Percentiles rank a stretch among this genome's conserved stretches.
phyloP scores from a whole-genome alignment of 2,888 invertebrate species.

The Acleris emargana region DNA sequence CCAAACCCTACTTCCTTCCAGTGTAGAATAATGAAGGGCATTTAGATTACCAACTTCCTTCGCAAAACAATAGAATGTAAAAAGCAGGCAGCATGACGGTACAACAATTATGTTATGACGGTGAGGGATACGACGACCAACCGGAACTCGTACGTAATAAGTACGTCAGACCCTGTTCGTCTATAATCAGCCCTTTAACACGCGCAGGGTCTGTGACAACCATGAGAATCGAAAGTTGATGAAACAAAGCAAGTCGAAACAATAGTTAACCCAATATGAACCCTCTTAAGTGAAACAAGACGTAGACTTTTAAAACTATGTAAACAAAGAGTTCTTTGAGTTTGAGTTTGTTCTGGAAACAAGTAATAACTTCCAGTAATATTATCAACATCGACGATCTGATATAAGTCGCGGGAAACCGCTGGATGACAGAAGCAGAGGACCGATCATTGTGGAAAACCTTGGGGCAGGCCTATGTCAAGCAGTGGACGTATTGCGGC shows the following conservation, averaged over 20 bases:
- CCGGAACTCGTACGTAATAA: conserved; percentile 19
- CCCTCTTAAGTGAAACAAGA: too few species aligned
- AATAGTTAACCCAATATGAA: conserved; percentile 11
- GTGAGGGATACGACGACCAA: conserved; percentile 44
- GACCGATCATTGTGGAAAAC: too few species aligned
- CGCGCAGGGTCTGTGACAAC: conserved; percentile 5
- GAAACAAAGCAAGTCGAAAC: conserved; percentile 13
- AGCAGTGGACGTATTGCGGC: too few species aligned
- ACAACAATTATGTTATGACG: conserved; percentile 46
- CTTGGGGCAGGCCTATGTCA: too few species aligned
- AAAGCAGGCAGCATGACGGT: conserved; percentile 56
- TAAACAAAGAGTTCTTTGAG: conserved; percentile 11
- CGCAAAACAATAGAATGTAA: conserved; percentile 69
- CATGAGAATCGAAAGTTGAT: conserved; percentile 5
- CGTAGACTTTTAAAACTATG: not conserved
- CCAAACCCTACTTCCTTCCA: conserved; percentile 66
- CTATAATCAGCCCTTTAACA: conserved; percentile 15
- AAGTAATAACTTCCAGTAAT: not conserved
- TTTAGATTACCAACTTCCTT: conserved; percentile 71
- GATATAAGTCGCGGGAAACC: too few species aligned
- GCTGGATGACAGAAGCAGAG: too few species aligned
- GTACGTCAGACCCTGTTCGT: conserved; percentile 10
- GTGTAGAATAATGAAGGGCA: conserved; percentile 58
- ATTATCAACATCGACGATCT: too few species aligned
- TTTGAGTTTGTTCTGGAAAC: too few species aligned